These are phyloP conservation scores for Panzeria rudis DNA, from an alignment of 2,888 invertebrate species.

Conservation along the genomic window DNA sequence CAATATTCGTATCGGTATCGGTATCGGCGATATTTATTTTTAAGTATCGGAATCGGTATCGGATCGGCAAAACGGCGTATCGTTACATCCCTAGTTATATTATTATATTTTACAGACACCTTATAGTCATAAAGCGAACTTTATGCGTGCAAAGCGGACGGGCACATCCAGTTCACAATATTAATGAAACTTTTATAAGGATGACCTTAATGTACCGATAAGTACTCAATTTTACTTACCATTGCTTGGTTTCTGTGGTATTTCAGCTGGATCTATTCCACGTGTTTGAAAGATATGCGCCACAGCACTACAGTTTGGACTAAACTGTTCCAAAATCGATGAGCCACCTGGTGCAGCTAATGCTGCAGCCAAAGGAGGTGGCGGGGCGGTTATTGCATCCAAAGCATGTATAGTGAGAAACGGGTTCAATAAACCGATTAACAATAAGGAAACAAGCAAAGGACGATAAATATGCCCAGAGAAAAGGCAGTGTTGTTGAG, in stretches of 20 bases:
- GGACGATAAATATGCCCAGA: conserved; percentile 68
- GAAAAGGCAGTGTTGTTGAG: conserved; percentile 60
- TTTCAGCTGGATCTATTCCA: conserved; percentile 84
- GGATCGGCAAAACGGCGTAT: too few species aligned
- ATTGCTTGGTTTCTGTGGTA: conserved; percentile 85
- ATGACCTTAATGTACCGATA: too few species aligned
- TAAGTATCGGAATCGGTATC: too few species aligned
- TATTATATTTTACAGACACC: too few species aligned
- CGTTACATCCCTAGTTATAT: too few species aligned
- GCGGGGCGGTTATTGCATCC: conserved; percentile 48
- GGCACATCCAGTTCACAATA: too few species aligned
- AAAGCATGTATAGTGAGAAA: conserved; percentile 34
- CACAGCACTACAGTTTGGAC: conserved; percentile 84
- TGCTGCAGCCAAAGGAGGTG: conserved; percentile 72
- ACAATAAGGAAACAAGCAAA: conserved; percentile 52
- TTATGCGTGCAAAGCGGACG: too few species aligned
- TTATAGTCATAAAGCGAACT: too few species aligned
- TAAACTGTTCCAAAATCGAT: conserved; percentile 82
- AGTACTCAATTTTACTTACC: conserved; percentile 81
- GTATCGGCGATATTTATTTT: too few species aligned
- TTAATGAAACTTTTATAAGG: too few species aligned
- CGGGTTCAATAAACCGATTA: conserved; percentile 62
- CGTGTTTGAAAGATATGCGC: conserved; percentile 84
- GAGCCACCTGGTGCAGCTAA: conserved; percentile 74
- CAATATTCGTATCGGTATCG: too few species aligned